Base-by-base conservation (phyloP, 1,140 invertebrate genomes). In the Caerostris darwini region DNA sequence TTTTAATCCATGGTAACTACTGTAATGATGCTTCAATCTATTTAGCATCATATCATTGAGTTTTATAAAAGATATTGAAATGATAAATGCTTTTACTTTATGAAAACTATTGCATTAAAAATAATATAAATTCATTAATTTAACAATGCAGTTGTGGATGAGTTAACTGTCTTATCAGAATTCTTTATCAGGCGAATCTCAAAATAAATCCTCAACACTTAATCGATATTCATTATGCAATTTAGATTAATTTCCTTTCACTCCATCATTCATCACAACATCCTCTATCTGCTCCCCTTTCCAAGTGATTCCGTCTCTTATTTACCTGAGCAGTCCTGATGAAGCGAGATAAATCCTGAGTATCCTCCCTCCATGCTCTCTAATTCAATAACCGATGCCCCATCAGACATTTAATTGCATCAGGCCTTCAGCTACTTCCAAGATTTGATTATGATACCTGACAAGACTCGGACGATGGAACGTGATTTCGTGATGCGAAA, bases 331-430 rank as follows among this genome's bases (percentile, higher is more conserved):
- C 14, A 14, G 3, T n/a, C 34, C 17, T 83, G 82, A 83, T 83
- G 54, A 53, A 53, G 53, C 56, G 34, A 83, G 82, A 83, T 83
- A 83, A 83, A 10, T 5, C 53, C 10, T n/a, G 53, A 64, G 14
- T 64, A 64, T 64, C 12, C 12, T 1, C 61, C n/a, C 17, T 83
- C 14, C 34, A n/a, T 34, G 0, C 82, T 2, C 82, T 17, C 56
- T 83, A 83, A 83, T 54, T 83, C 82, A 56, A 83, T 83, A 54
- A 77, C 19, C 19, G 50, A 77, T 57, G 82, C 82, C 53, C 56
- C 82, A 83, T 83, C 54, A 7, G 14, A 53, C 82, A 54, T 83
- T 54, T 57, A 83, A 83, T 83, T 83, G 53, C 17, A 83, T 7
- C 34, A 56, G 53, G 54, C 54, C 53, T 58, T 83, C 82, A 83